Evolutionary conservation across 2,888 invertebrate genomes (phyloP), one percentile per base, ranked within the genome.

Genomic region (Trichacis sp.): DNA sequence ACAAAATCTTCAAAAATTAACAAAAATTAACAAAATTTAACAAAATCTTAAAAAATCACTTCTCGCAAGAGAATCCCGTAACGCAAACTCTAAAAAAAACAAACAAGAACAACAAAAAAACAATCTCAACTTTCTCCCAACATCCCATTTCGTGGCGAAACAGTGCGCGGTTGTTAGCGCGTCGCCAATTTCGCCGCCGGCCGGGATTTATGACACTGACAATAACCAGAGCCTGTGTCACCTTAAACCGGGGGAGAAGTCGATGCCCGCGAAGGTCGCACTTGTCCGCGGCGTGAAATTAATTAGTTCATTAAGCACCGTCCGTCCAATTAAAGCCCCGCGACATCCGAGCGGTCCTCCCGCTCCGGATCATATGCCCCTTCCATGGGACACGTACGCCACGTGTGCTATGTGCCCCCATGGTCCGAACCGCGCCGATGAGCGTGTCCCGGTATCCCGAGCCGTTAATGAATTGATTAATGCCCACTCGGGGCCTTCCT

Each of bases 281-380:
- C 61, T 68, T 61, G 61, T 72, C 70, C 72, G 73, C 74, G 71
- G 77, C 75, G 79, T 75, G 77, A 82, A 82, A 81, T 81, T 82
- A 83, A 83, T 83, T 83, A 81, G 79, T 81, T 81, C 79, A 82
- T 83, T 82, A 82, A 82, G 75, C 78, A 76, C 78, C 77, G 80
- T 79, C 78, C 74, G 72, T 82, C 81, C 81, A 83, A 82, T 83
- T 83, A 83, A 83, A 82, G n/a, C 79, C 76, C 29, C 73, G 74
- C 80, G 76, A 75, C 77, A 69, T 73, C 69, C 71, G 60, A 74
- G 67, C 50, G 45, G 49, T 60, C 64, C 68, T 70, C 73, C 64
- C 68, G 71, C 72, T n/a, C n/a, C n/a, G n/a, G n/a, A n/a, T n/a
- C n/a, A n/a, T n/a, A n/a, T n/a, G n/a, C n/a, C n/a, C n/a, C n/a